Percentiles rank a stretch among this genome's conserved stretches.
Evolutionary conservation across 2,113 vertebrate species (phyloP).

Genomic region (Marcusenius ussheri): DNA sequence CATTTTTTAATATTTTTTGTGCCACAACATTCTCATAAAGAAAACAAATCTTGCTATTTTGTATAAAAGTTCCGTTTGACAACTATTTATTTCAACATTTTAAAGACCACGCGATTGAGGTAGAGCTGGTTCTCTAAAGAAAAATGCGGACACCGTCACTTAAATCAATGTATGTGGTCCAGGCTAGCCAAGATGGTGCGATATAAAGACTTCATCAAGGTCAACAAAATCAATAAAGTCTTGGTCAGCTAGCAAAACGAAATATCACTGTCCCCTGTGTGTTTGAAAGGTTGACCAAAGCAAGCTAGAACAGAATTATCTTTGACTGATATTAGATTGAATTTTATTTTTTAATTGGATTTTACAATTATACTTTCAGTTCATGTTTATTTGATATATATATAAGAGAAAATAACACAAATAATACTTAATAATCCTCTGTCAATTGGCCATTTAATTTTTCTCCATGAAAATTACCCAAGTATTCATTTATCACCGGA

Average conservation of each 20-base stretch:
- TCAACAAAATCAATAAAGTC: conserved; percentile 18
- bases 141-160: conserved; percentile 2
- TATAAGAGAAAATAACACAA: neutral
- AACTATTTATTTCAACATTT: neutral
- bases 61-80: neutral
- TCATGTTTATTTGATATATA: neutral
- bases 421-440: neutral
- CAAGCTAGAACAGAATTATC: neutral
- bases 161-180: conserved; percentile 7
- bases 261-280: neutral
- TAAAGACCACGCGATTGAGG: neutral
- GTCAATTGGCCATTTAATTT: neutral
- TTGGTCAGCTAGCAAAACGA: neutral
- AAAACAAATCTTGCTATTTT: neutral
- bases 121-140: neutral
- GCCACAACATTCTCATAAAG: neutral
- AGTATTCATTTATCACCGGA: neutral
- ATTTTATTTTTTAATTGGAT: neutral
- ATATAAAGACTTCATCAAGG: conserved; percentile 15
- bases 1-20: neutral
- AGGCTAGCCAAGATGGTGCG: neutral
- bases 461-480: neutral
- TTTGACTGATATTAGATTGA: neutral
- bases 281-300: conserved; percentile 9
- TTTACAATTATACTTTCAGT: neutral